Percentiles rank a stretch among this genome's conserved stretches.
Conservation (phyloP, 1,140 invertebrate genomes). For the Drosophila nikananu region DNA sequence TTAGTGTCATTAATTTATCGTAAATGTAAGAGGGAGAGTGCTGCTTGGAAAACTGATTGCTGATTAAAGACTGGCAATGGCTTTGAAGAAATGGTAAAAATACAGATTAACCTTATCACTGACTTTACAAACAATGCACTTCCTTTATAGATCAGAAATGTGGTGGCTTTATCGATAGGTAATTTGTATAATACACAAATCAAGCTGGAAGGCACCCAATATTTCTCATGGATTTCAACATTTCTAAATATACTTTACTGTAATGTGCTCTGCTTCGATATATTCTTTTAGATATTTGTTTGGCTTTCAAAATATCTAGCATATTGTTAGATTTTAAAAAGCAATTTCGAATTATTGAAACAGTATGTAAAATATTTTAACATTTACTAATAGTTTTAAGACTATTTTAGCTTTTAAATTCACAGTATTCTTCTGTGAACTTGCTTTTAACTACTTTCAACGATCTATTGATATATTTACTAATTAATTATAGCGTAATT, state of each 20-base stretch:
- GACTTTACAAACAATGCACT: not conserved
- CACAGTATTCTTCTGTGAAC: no score
- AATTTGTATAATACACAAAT: conserved; percentile 31
- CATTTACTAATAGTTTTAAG: not conserved
- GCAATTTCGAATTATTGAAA: not conserved
- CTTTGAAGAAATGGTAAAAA: conserved; percentile 6
- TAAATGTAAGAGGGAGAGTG: not conserved
- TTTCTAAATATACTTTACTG: conserved; percentile 28
- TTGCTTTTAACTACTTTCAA: no score
- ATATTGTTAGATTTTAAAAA: not conserved
- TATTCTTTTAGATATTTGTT: not conserved
- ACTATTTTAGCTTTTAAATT: no score
- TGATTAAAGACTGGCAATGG: conserved; percentile 9
- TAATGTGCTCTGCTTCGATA: not conserved
- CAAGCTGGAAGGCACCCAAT: conserved; percentile 27
- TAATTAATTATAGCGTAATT: no score
- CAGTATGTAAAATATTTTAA: not conserved
- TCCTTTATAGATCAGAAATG: conserved; percentile 5
- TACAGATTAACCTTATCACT: conserved; percentile 18
- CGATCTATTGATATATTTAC: no score
- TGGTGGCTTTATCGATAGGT: not conserved
- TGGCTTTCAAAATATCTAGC: not conserved
- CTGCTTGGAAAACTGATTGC: not conserved
- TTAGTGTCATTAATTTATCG: conserved; percentile 1
- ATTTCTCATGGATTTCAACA: conserved; percentile 5